phyloP scores from a whole-genome alignment of 53 echinoderm and acorn worm species.

The Mesocentrotus franciscanus region DNA sequence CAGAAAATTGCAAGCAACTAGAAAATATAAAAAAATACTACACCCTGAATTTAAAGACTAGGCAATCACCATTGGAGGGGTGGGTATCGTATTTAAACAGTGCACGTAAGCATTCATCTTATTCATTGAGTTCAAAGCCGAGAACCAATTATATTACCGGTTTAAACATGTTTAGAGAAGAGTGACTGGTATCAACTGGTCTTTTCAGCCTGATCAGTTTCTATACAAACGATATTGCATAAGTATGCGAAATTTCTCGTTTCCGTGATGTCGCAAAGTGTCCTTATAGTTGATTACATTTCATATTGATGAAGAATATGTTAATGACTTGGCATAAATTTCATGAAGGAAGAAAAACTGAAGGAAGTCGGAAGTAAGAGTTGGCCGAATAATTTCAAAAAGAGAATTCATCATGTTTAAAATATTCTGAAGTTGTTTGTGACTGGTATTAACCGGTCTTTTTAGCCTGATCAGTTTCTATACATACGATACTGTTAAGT shows the following conservation, averaged over 20 bases:
- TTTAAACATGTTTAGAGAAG: neutral
- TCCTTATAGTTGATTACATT: neutral
- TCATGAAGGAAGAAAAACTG: neutral
- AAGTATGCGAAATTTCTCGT: neutral
- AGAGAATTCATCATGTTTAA: neutral
- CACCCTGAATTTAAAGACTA: neutral
- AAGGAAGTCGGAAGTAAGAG: neutral
- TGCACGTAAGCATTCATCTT: neutral
- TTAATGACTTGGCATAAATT: neutral
- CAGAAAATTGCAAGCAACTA: neutral
- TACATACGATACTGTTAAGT: neutral
- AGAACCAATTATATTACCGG: neutral
- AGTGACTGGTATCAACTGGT: slow-evolving; percentile 15
- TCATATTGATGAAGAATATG: neutral
- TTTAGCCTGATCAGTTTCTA: neutral
- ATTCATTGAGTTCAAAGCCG: neutral
- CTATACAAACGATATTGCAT: neutral
- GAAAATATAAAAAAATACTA: neutral
- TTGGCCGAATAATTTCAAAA: neutral
- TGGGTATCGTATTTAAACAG: neutral
- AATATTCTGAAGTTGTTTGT: neutral
- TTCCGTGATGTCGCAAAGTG: neutral
- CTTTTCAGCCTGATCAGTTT: neutral
- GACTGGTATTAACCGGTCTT: neutral
- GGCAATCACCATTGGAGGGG: neutral